Percentiles rank a stretch among this genome's conserved stretches.
phyloP scores from a whole-genome alignment of 2,113 vertebrate genomes.

The Carollia perspicillata region DNA sequence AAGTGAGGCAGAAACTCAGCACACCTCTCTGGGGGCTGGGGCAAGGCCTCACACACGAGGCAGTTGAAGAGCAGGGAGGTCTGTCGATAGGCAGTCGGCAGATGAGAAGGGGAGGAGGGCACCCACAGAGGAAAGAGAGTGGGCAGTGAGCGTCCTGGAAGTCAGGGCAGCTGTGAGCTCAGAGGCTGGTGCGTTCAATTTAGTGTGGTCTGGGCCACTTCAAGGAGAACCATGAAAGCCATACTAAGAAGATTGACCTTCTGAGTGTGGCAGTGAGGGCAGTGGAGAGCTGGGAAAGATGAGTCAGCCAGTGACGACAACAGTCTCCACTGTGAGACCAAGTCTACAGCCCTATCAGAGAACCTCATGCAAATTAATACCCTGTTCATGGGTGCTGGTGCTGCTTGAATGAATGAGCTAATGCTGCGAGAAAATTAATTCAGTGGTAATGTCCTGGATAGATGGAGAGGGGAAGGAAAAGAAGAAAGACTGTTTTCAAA shows the following conservation, averaged over 20 bases:
- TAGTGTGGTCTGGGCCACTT: background rate
- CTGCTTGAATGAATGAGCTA: background rate
- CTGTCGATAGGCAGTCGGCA: background rate
- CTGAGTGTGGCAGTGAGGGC: background rate
- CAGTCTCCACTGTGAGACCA: background rate
- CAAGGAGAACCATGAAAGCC: background rate
- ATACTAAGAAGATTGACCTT: background rate
- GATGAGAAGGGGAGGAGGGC: background rate
- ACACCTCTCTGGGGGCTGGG: background rate
- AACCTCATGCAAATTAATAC: background rate
- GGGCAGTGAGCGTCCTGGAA: accelerated
- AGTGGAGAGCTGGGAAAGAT: background rate
- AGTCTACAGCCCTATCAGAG: background rate
- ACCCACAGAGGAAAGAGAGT: background rate
- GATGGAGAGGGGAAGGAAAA: too few relatives aligned
- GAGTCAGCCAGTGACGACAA: background rate
- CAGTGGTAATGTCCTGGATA: background rate
- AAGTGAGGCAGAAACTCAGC: background rate
- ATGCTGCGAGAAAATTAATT: background rate
- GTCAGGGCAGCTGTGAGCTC: background rate
- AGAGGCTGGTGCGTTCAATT: background rate
- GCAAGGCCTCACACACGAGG: accelerated
- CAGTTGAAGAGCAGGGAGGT: background rate
- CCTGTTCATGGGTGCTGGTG: too few relatives aligned
- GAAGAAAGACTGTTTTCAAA: background rate